These are phyloP conservation scores for Callithrix jacchus DNA, from an alignment of 2,113 vertebrate species.

Conservation along the genomic window DNA sequence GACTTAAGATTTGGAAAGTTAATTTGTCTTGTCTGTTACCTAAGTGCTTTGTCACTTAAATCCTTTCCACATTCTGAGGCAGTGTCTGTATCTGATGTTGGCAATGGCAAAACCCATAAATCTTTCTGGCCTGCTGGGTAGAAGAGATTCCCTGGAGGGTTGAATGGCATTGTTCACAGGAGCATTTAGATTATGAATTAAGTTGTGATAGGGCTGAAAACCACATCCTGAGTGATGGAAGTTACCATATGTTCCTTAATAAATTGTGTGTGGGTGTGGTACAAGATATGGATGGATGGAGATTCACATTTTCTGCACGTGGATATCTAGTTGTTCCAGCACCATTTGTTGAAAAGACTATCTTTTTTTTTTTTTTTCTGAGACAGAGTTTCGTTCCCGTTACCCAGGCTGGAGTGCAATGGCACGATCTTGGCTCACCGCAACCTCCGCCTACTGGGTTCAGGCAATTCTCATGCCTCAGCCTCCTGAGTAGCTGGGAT, in stretches of 20 bases:
- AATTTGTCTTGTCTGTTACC: background rate
- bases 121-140: background rate
- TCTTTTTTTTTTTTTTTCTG: too few species aligned
- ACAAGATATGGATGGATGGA: background rate
- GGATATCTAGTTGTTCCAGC: background rate
- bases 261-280: background rate
- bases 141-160: background rate
- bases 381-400: too few species aligned
- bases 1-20: background rate
- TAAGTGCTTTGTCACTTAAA: background rate
- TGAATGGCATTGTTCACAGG: background rate
- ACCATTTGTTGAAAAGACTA: background rate
- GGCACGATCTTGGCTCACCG: too few species aligned
- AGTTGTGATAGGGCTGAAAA: background rate
- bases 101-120: background rate
- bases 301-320: background rate
- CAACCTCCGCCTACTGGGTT: too few species aligned
- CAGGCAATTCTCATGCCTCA: too few species aligned
- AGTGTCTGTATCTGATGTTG: background rate
- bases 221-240: background rate
- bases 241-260: background rate
- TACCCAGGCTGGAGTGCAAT: too few species aligned
- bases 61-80: background rate
- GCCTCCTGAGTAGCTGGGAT: too few species aligned
- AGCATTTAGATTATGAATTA: background rate